Evolutionary conservation across 2,888 invertebrate species (phyloP).

Genomic region (Odontothrips loti): DNA sequence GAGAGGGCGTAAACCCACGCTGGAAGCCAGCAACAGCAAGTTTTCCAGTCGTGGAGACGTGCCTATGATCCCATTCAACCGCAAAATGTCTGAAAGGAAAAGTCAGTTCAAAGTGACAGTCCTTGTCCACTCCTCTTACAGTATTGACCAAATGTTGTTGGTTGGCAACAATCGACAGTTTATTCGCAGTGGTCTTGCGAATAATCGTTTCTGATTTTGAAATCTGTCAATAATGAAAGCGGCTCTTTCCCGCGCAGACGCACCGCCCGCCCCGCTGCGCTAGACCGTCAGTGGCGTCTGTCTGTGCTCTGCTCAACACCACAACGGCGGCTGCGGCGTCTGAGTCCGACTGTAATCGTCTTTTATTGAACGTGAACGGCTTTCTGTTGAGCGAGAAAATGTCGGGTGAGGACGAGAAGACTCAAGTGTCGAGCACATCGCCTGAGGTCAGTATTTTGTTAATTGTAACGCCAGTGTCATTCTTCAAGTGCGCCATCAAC

Average conservation of each 20-base stretch:
- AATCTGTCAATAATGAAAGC: too few species aligned
- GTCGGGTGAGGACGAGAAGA: constrained; percentile 9
- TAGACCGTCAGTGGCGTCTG: too few species aligned
- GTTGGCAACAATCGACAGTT: neutral
- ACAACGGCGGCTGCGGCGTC: too few species aligned
- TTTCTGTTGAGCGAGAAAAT: neutral
- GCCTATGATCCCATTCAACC: neutral
- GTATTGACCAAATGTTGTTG: constrained; percentile 11
- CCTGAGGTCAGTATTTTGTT: neutral
- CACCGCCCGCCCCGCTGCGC: too few species aligned
- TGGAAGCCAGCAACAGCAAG: neutral
- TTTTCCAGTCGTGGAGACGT: neutral
- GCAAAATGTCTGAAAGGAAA: neutral
- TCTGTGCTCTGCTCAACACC: too few species aligned
- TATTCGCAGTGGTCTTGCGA: neutral
- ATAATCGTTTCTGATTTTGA: too few species aligned
- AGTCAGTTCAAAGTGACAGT: neutral
- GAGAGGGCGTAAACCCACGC: neutral
- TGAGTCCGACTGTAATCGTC: too few species aligned
- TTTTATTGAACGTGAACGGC: too few species aligned
- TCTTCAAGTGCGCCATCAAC: neutral
- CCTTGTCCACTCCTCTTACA: neutral
- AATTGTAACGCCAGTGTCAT: neutral
- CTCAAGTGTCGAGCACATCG: neutral
- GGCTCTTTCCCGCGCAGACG: too few species aligned